Base-by-base conservation (phyloP, 1,140 invertebrate species). In the Gryon sp. region DNA sequence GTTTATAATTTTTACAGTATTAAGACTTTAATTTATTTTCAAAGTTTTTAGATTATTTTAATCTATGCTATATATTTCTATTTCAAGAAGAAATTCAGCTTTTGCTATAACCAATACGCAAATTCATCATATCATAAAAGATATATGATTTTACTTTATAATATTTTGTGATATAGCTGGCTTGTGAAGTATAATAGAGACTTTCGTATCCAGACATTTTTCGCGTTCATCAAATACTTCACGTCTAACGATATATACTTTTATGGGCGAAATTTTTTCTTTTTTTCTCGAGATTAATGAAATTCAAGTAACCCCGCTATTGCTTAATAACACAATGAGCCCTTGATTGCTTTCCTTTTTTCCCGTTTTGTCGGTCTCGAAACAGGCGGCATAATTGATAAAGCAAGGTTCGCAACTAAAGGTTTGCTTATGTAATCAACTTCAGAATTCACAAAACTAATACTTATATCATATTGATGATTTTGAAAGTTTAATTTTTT, bases 321-420 rank as follows among this genome's bases (percentile, higher is more conserved):
- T 50, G 38, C 43, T 22, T 30, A 50, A 16, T 19, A 41, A 22
- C 20, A 53, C 60, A 65, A 52, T 45, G 26, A 65, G 45, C 26
- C 28, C 48, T 53, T 65, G 48, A 65, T 65, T 65, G 53, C 19
- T 32, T 52, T 48, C 7, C 43, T 15, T 22, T 52, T 43, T 50
- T 63, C 32, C 18, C 22, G 9, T 48, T 62, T 41, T 41, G 9
- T n/a, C 14, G 12, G 32, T 30, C 34, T 43, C 45, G 26, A 28
- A 53, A 43, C 46, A 26, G 38, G 40, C 52, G 18, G 40, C 50
- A 45, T 55, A 66, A 66, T 66, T 66, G 50, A 63, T 41, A 41
- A 63, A 20, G 4, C 8, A 32, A n/a, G 7, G 7, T 12, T 19
- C 36, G 20, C n/a, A 38, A 19, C 5, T 1, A 22, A 63, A 63